Evolutionary conservation across 2,888 invertebrate genomes (phyloP).

Genomic region (Helicoverpa assulta): DNA sequence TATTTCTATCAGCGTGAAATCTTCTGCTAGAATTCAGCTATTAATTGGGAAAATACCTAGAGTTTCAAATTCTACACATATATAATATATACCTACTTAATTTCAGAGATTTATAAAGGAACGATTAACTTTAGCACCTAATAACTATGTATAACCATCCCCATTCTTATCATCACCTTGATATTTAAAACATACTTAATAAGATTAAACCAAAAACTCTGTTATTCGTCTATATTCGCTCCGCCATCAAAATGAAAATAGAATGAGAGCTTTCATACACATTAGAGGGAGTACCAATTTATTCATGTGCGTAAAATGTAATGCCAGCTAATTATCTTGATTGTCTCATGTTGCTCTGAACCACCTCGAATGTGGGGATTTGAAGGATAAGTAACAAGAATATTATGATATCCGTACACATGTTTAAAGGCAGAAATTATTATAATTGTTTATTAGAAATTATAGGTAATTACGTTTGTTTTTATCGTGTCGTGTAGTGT

Average conservation of each 20-base stretch:
- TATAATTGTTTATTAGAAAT: background rate
- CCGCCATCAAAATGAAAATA: slow-evolving; percentile 26
- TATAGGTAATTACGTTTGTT: background rate
- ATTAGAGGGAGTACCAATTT: slow-evolving; percentile 63
- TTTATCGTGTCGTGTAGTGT: too few species aligned
- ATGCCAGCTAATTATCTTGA: slow-evolving; percentile 59
- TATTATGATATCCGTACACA: background rate
- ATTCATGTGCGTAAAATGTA: slow-evolving; percentile 58
- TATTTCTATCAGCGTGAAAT: too few species aligned
- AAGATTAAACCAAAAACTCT: slow-evolving; percentile 22
- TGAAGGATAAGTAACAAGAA: slow-evolving; percentile 8
- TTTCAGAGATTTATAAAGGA: too few species aligned
- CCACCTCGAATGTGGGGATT: slow-evolving; percentile 21
- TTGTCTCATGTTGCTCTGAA: slow-evolving; percentile 47
- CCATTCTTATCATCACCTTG: background rate
- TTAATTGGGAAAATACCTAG: too few species aligned
- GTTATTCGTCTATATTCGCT: slow-evolving; percentile 19
- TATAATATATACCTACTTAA: too few species aligned
- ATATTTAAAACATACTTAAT: slow-evolving; percentile 9
- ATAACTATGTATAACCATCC: background rate
- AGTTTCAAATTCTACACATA: too few species aligned
- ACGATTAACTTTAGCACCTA: too few species aligned
- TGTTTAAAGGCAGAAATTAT: background rate
- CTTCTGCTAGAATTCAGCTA: too few species aligned
- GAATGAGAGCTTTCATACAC: slow-evolving; percentile 49